Evolutionary conservation across 2,113 vertebrate genomes (phyloP).

Genomic region (Haliaeetus leucogaster): DNA sequence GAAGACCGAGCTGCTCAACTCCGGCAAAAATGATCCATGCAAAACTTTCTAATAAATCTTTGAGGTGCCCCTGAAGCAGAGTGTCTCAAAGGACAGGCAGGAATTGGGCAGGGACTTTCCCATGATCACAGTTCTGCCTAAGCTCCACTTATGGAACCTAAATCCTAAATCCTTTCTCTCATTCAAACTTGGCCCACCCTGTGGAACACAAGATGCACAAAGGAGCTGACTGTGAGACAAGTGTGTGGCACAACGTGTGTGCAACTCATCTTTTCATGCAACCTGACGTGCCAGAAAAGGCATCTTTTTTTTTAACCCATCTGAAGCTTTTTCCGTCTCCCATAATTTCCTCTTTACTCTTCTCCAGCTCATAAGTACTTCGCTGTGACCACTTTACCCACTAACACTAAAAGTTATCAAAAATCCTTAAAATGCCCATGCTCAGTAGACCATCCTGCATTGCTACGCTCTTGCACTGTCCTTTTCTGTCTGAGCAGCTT

Average conservation of each 20-base stretch:
- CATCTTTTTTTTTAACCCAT: too few relatives aligned
- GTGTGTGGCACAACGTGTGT: too few relatives aligned
- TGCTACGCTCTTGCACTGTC: rapidly evolving
- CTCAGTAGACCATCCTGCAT: neutral
- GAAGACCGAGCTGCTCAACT: neutral
- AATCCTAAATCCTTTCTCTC: neutral
- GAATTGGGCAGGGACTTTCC: neutral
- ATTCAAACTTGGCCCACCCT: neutral
- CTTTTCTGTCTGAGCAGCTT: neutral
- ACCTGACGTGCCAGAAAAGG: too few relatives aligned
- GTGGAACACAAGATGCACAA: neutral
- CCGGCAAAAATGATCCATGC: neutral
- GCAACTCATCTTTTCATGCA: too few relatives aligned
- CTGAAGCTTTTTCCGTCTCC: neutral
- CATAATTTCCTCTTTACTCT: neutral
- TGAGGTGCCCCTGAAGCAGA: neutral
- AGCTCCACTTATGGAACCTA: neutral
- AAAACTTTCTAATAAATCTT: neutral
- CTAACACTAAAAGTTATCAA: neutral
- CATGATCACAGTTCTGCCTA: neutral
- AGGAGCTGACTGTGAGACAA: neutral
- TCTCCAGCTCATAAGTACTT: neutral
- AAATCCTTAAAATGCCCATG: neutral
- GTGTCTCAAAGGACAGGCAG: neutral
- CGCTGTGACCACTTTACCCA: neutral